These are phyloP conservation scores for Phalacrocorax aristotelis DNA, from an alignment of 2,113 vertebrate species.

Conservation along the genomic window DNA sequence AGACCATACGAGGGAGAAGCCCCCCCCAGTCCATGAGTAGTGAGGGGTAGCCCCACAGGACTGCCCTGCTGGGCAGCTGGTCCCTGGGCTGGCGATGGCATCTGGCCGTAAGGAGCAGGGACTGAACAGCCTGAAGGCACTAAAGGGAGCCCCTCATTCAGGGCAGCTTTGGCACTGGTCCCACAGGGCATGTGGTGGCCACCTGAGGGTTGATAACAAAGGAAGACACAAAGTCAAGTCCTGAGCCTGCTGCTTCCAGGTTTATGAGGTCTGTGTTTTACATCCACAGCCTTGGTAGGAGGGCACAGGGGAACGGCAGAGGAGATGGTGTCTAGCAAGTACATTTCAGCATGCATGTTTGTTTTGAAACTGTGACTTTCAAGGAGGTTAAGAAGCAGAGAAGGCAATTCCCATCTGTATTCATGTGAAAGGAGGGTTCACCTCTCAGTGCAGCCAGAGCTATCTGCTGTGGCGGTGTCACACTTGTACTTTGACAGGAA, in stretches of 20 bases:
- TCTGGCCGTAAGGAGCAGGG: neutral
- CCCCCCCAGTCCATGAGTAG: neutral
- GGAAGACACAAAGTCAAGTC: neutral
- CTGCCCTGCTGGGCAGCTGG: neutral
- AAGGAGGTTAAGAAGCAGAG: neutral
- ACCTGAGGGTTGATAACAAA: neutral
- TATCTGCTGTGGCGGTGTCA: neutral
- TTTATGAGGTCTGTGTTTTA: neutral
- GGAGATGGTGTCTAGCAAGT: neutral
- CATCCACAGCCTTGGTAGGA: neutral
- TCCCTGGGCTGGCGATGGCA: neutral
- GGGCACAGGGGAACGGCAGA: neutral
- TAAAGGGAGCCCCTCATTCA: neutral
- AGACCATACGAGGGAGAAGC: neutral
- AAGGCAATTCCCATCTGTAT: neutral
- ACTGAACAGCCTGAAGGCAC: neutral
- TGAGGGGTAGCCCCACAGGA: neutral
- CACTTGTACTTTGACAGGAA: neutral
- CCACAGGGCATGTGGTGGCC: neutral
- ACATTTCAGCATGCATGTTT: neutral
- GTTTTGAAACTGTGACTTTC: neutral
- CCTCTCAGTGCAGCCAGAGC: neutral
- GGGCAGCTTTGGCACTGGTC: neutral
- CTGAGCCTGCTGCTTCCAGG: neutral
- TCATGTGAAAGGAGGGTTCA: neutral